Evolutionary conservation across 1,140 invertebrate species (phyloP), one percentile per base, ranked within the genome.

Genomic region (Hyles vespertilio): DNA sequence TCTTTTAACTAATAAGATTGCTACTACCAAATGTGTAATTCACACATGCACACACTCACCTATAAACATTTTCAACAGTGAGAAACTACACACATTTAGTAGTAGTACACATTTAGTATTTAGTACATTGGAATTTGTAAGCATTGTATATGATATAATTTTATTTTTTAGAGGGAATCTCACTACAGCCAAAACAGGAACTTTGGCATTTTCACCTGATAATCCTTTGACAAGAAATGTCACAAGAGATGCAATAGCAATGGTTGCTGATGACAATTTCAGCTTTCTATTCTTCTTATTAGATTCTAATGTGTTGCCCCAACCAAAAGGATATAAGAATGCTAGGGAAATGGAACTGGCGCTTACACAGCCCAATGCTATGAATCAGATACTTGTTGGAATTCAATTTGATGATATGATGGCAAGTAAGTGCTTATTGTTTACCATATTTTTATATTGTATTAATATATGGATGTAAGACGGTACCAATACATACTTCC

Each of bases 341-440:
- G 79, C 88, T 36, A 49, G 59, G 40, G 79, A 76, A 61, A 71
- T 90, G 69, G 86, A 89, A 59, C 59, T 64, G 48, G 79, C 81
- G 47, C 75, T 90, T 1, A 87, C 76, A 22, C 70, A 88, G 67
- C 82, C 81, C 22, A 80, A 85, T 74, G 79, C 69, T 47, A 89
- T 89, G 83, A 80, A 81, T 64, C 65, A 71, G 7, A 89, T 86
- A 49, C 79, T 91, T 59, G 89, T 81, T 70, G 91, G 89, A 51
- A 87, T 92, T 32, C 82, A 91, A 63, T 91, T 90, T 82, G 88
- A 90, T 66, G 90, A 92, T 58, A 72, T 56, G 43, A 81, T 89
- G 81, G 63, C 75, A 63, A 80, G 86, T 89, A 66, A 87, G 81
- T 85, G 61, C 33, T 63, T 6, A 32, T 47, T 56, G 34, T 34